These are phyloP conservation scores for Sphecodes monilicornis DNA, from an alignment of 2,888 invertebrate species.

Conservation along the genomic window DNA sequence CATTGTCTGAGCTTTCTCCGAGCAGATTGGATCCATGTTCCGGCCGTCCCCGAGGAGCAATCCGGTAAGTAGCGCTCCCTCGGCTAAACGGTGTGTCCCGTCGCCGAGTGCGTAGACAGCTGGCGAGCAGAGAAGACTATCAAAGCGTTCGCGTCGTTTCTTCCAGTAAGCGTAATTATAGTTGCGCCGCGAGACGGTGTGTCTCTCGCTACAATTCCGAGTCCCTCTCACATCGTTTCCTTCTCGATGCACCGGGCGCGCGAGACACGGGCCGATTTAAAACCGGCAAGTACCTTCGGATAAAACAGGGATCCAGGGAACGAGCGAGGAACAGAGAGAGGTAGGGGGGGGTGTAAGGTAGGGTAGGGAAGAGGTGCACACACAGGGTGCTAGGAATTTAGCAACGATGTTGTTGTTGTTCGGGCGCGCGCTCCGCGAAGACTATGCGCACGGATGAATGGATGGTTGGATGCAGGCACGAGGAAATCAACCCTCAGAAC, in stretches of 20 bases:
- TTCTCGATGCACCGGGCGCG: conserved; percentile 66
- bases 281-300: conserved; percentile 68
- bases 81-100: conserved; percentile 50
- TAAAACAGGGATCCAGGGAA: conserved; percentile 14
- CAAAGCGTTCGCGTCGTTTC: conserved; percentile 61
- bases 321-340: neutral
- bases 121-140: conserved; percentile 32
- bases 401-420: conserved; percentile 76
- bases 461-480: conserved; percentile 73
- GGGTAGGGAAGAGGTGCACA: neutral
- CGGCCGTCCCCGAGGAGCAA: conserved; percentile 37
- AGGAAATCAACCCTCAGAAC: conserved; percentile 80
- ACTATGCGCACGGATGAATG: conserved; percentile 62
- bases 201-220: conserved; percentile 64
- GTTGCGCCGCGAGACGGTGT: conserved; percentile 55
- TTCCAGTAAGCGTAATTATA: conserved; percentile 66
- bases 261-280: conserved; percentile 58
- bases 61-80: conserved; percentile 50
- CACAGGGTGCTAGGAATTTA: conserved; percentile 68
- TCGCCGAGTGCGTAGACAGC: conserved; percentile 33
- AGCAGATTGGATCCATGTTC: conserved; percentile 12
- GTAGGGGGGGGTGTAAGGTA: neutral
- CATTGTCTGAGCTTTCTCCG: neutral
- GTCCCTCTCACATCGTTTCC: conserved; percentile 65
- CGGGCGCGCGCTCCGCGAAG: conserved; percentile 66